Evolutionary conservation across 35 echinoderm and acorn worm species (phyloP).

Genomic region (Hemicentrotus pulcherrimus): DNA sequence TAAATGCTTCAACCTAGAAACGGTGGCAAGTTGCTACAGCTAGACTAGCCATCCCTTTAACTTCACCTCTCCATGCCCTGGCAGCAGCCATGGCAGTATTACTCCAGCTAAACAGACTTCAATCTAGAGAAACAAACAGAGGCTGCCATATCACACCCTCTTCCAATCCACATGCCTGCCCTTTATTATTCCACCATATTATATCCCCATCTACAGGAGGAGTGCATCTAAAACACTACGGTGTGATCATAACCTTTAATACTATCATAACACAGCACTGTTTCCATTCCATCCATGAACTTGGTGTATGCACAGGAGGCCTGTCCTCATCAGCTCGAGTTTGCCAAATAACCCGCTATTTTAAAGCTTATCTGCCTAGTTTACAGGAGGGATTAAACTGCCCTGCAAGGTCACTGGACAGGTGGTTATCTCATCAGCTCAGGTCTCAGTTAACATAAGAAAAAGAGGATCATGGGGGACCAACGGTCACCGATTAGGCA

Average conservation of each 20-base stretch:
- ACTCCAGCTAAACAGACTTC: slow-evolving; percentile 16
- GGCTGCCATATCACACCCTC: neutral
- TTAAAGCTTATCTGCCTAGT: no score
- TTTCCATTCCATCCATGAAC: neutral
- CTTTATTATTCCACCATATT: neutral
- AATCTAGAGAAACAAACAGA: slow-evolving; percentile 13
- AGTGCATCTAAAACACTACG: neutral
- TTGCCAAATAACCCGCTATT: no score
- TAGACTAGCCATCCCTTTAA: neutral
- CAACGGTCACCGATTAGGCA: no score
- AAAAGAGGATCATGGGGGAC: no score
- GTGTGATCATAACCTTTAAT: neutral
- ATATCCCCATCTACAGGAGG: neutral
- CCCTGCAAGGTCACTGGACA: no score
- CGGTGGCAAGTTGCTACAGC: no score
- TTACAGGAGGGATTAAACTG: no score
- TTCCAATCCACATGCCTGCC: neutral
- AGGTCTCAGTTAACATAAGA: no score
- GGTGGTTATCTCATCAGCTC: no score
- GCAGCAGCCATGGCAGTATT: neutral
- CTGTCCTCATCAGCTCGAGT: no score
- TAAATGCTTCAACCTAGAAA: no score
- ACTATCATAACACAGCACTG: neutral
- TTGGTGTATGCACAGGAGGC: neutral
- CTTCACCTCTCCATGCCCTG: neutral